phyloP scores from a whole-genome alignment of 2,113 vertebrate species.

The Myrmophylax atrothorax region DNA sequence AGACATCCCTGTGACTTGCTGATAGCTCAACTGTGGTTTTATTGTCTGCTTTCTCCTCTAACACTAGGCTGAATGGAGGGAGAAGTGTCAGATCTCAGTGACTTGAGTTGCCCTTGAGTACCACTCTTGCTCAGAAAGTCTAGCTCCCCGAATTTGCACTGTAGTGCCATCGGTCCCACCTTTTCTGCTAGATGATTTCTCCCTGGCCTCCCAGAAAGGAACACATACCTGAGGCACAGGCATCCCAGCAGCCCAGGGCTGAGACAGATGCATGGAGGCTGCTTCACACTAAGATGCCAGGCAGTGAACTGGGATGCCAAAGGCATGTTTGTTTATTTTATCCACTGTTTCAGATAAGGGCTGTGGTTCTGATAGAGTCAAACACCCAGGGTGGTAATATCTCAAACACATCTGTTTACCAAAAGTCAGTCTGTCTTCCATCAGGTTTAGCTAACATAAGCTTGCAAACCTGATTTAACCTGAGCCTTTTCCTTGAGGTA shows the following conservation, averaged over 20 bases:
- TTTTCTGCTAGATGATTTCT: neutral
- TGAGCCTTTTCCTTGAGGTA: neutral
- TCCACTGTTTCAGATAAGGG: neutral
- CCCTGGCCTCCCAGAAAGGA: neutral
- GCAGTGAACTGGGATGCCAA: neutral
- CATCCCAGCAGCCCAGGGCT: neutral
- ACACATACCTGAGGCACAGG: fast-evolving
- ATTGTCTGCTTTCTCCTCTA: neutral
- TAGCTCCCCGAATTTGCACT: neutral
- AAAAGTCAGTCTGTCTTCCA: neutral
- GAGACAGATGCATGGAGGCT: fast-evolving
- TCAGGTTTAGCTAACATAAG: neutral
- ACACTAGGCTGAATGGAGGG: neutral
- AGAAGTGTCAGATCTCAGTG: neutral
- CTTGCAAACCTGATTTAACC: slow-evolving; percentile 12
- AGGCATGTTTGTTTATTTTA: neutral
- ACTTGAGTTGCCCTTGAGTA: fast-evolving
- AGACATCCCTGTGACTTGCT: neutral
- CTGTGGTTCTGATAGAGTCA: neutral
- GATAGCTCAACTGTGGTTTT: neutral
- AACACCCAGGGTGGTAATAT: neutral
- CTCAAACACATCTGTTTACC: slow-evolving; percentile 19
- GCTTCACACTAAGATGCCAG: neutral
- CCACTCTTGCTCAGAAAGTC: neutral
- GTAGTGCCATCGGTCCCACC: neutral